A percentile compares a stretch with the other conserved stretches of the same genome.
phyloP scores from a whole-genome alignment of 2,888 invertebrate genomes.

The Pyrrhia umbra region DNA sequence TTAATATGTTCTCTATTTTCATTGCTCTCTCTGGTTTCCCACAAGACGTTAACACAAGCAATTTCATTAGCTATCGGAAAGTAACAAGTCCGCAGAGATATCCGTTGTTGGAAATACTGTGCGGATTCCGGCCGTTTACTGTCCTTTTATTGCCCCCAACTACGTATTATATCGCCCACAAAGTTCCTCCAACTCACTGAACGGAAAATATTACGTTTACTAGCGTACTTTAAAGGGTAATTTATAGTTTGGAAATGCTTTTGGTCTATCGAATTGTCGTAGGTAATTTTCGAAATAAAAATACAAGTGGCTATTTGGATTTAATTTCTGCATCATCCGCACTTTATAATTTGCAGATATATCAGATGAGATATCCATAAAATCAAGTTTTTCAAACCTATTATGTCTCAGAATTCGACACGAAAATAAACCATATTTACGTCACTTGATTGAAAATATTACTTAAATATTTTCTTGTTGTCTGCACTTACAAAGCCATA shows the following conservation, averaged over 20 bases:
- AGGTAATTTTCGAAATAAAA: neutral
- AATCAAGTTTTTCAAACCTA: too few species aligned
- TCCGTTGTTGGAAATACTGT: neutral
- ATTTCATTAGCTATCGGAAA: conserved; percentile 6
- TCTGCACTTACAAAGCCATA: conserved; percentile 1
- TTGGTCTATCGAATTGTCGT: neutral
- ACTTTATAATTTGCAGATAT: too few species aligned
- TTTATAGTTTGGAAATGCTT: neutral
- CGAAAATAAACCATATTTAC: neutral
- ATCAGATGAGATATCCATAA: too few species aligned
- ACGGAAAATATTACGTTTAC: conserved; percentile 14
- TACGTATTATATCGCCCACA: conserved; percentile 25
- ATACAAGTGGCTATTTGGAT: too few species aligned
- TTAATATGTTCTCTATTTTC: conserved; percentile 19
- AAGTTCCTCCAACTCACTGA: conserved; percentile 21
- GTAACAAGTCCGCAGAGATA: conserved; percentile 10
- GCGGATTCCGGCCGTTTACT: conserved; percentile 24
- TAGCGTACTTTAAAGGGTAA: neutral
- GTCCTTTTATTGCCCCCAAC: conserved; percentile 39
- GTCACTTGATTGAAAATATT: neutral
- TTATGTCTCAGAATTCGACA: too few species aligned
- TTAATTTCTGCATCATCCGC: too few species aligned
- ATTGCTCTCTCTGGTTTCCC: conserved; percentile 9
- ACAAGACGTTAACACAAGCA: conserved; percentile 14
- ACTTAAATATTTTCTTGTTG: conserved; percentile 9